Evolutionary conservation across 2,888 invertebrate genomes (phyloP), one percentile per base, ranked within the genome.

Genomic region (Chrysina gloriosa): DNA sequence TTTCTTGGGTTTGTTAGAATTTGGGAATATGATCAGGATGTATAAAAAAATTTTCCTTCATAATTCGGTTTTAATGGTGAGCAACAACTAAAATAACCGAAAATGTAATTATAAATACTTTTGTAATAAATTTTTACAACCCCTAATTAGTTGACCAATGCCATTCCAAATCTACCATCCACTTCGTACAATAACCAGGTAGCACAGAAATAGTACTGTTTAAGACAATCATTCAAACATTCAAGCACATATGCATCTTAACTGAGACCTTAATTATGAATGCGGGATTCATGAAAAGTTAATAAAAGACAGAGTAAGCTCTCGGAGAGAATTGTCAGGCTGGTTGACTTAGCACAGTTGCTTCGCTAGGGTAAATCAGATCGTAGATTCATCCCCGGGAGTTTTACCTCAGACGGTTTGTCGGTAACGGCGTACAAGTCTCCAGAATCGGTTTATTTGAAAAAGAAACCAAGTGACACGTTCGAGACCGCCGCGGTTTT

Each of bases 211-310:
- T n/a, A n/a, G n/a, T n/a, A n/a, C n/a, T n/a, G n/a, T n/a, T n/a
- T n/a, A n/a, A n/a, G n/a, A n/a, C n/a, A n/a, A n/a, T n/a, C n/a
- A n/a, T n/a, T n/a, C n/a, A n/a, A n/a, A n/a, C n/a, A n/a, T n/a
- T n/a, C n/a, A n/a, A n/a, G n/a, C n/a, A n/a, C 36, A 36, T 36
- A 56, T 42, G 39, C 58, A 42, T 58, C 14, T 52, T 58, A 58
- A 58, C 9, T 52, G 23, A 27, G 11, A 14, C 7, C 42, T n/a
- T 73, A 75, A 75, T 76, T 76, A 75, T 71, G 72, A 71, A 76
- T 75, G 75, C 74, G 68, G 63, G 65, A 69, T 69, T 75, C 75
- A 75, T 75, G 75, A 75, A 76, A 76, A 72, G 70, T 76, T 76
- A 73, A 76, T 76, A 75, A 73, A 74, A 74, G 69, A 34, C 36